These are phyloP conservation scores for Tyto alba DNA, from an alignment of 2,113 vertebrate species.

Conservation along the genomic window DNA sequence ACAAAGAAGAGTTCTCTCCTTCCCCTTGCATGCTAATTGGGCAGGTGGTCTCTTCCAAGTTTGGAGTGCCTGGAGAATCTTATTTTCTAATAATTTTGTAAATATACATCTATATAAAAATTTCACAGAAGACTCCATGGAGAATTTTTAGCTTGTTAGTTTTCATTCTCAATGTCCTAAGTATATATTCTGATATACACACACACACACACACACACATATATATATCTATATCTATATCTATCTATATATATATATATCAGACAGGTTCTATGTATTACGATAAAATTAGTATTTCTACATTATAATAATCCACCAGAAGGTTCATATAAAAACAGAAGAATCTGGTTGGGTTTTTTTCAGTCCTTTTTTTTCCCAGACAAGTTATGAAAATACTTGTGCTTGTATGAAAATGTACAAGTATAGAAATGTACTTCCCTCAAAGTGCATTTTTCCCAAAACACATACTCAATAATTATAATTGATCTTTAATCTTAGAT, in stretches of 20 bases:
- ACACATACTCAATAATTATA: background rate
- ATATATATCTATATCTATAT: no score
- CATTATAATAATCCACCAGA: background rate
- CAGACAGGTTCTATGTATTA: background rate
- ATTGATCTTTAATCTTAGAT: background rate
- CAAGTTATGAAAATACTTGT: background rate
- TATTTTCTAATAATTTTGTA: background rate
- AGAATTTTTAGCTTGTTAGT: background rate
- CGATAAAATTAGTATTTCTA: background rate
- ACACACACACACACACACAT: no score
- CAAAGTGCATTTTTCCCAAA: background rate
- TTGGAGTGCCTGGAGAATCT: background rate
- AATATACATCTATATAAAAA: no score
- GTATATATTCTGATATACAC: no score
- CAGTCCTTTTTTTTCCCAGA: background rate
- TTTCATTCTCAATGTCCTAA: background rate
- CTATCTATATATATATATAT: background rate
- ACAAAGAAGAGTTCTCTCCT: background rate
- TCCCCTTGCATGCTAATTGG: accelerated
- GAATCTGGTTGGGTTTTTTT: background rate
- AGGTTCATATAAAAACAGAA: background rate
- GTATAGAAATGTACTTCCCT: no score
- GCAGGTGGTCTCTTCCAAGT: background rate
- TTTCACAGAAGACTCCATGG: background rate
- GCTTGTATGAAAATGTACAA: no score